phyloP scores from a whole-genome alignment of 92 coral and sea anemone species.

The Meandrina meandrites region DNA sequence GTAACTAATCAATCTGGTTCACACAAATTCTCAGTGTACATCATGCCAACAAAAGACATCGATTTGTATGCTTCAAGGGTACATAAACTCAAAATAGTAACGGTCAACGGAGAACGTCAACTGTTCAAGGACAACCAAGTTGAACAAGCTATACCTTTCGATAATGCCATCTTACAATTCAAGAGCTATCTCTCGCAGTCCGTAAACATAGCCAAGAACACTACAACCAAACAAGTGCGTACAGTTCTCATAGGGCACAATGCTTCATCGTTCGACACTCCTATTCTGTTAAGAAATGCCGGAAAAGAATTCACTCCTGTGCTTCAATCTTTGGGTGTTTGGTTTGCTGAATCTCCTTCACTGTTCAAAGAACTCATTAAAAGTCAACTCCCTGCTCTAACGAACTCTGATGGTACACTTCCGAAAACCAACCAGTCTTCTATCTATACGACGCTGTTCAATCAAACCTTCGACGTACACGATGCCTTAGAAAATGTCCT shows the following conservation, averaged over 20 bases:
- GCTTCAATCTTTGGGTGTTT: slow-evolving; percentile 36
- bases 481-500: too few species aligned
- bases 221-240: slow-evolving; percentile 4
- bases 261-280: slow-evolving; percentile 49
- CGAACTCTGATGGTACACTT: slow-evolving; percentile 30
- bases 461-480: slow-evolving; percentile 49
- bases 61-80: slow-evolving; percentile 41
- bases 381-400: slow-evolving; percentile 38
- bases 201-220: background rate
- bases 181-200: background rate
- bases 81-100: slow-evolving; percentile 32
- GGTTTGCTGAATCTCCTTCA: slow-evolving; percentile 51
- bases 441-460: slow-evolving; percentile 41
- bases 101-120: background rate
- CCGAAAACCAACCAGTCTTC: slow-evolving; percentile 52
- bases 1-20: too few species aligned
- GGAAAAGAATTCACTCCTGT: slow-evolving; percentile 9
- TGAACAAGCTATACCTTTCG: slow-evolving; percentile 3
- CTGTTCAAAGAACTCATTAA: slow-evolving; percentile 38
- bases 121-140: slow-evolving; percentile 16
- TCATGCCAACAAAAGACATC: slow-evolving; percentile 41
- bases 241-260: slow-evolving; percentile 66
- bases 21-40: too few species aligned
- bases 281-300: slow-evolving; percentile 50
- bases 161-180: background rate